phyloP scores from a whole-genome alignment of 2,797 vertebrate genomes.

The Rallus crepitans region DNA sequence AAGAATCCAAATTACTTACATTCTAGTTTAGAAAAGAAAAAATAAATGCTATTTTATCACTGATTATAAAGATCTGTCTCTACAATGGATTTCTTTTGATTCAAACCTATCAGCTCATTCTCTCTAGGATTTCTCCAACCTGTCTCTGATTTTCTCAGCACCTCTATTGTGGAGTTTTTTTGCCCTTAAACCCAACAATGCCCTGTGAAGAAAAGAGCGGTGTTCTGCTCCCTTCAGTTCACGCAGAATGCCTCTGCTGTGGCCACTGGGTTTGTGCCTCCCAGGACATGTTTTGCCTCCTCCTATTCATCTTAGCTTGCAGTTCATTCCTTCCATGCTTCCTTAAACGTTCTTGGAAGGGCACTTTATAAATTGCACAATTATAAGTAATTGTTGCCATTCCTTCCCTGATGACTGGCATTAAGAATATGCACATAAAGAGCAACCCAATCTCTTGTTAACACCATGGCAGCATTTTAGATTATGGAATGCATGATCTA shows the following conservation, averaged over 20 bases:
- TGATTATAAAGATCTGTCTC: neutral
- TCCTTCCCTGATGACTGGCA: conserved; percentile 20
- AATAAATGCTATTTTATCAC: neutral
- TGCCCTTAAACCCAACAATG: neutral
- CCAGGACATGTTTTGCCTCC: neutral
- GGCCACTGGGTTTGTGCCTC: neutral
- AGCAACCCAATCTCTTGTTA: neutral
- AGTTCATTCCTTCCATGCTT: conserved; percentile 33
- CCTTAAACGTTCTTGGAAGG: conserved; percentile 51
- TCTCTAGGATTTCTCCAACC: neutral
- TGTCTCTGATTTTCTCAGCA: neutral
- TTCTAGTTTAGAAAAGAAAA: neutral
- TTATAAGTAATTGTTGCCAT: conserved; percentile 47
- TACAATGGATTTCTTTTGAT: neutral
- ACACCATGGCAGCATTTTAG: neutral
- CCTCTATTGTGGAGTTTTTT: neutral
- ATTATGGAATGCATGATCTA: conserved; percentile 43
- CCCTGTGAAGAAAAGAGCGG: neutral
- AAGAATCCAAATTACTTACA: neutral
- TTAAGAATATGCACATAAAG: neutral
- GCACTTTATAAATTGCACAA: conserved; percentile 51
- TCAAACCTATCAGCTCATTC: neutral
- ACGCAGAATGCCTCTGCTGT: neutral
- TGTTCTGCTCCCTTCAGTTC: neutral
- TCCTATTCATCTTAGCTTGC: conserved; percentile 15